Evolutionary conservation across 2,113 vertebrate genomes (phyloP).

Genomic region (Notarius lentiginosus): DNA sequence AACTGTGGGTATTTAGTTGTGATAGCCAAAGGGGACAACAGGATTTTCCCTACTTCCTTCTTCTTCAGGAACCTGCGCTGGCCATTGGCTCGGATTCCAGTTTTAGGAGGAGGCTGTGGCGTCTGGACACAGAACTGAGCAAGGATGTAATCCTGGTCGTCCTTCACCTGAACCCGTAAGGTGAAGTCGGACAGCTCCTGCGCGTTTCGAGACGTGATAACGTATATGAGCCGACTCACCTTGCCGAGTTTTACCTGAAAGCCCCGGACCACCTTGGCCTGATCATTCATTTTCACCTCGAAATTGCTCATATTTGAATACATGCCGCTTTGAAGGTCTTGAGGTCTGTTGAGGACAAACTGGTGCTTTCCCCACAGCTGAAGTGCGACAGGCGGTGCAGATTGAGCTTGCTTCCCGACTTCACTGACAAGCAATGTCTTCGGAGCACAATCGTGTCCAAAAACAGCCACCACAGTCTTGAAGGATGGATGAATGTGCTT

Average conservation of each 20-base stretch:
- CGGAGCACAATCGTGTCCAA: conserved; percentile 92
- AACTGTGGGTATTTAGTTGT: conserved; percentile 87
- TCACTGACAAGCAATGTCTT: conserved; percentile 88
- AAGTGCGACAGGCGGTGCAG: conserved; percentile 80
- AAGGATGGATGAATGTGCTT: conserved; percentile 97
- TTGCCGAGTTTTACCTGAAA: conserved; percentile 93
- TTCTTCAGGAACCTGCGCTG: conserved; percentile 93
- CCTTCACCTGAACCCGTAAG: conserved; percentile 89
- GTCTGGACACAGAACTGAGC: conserved; percentile 96
- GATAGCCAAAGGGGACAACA: conserved; percentile 87
- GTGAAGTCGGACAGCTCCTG: conserved; percentile 89
- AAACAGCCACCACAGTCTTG: conserved; percentile 90
- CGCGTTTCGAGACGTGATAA: conserved; percentile 79
- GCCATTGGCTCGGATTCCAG: conserved; percentile 70
- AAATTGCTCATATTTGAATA: conserved; percentile 94
- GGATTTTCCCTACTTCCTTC: conserved; percentile 92
- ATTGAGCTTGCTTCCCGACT: conserved; percentile 75
- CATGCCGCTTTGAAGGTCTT: conserved; percentile 88
- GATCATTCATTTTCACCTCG: conserved; percentile 80
- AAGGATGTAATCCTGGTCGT: conserved; percentile 83
- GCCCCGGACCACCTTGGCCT: conserved; percentile 79
- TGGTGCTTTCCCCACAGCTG: conserved; percentile 97
- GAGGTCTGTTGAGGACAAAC: conserved; percentile 81
- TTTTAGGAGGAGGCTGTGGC: conserved; percentile 84
- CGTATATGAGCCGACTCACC: conserved; percentile 87